Base-by-base conservation (phyloP, 2,797 vertebrate genomes). In the Aulostomus chinensis region DNA sequence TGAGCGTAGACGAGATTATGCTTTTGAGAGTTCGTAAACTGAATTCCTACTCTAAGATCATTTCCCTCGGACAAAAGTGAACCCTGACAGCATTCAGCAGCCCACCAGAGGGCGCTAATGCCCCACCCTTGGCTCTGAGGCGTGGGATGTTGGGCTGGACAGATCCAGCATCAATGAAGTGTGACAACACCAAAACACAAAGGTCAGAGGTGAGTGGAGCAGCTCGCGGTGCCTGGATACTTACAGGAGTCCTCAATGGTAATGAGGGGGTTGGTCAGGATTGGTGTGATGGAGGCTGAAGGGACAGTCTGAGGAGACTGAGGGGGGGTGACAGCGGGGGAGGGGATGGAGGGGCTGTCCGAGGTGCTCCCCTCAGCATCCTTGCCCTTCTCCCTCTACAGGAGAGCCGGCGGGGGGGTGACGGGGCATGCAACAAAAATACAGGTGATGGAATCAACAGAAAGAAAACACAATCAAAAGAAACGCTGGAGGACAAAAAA, bases 321-420 rank as follows among this genome's bases (percentile, higher is more conserved):
- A 71, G 86, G 90, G 87, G 91, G 89, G 76, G 86, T 83, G 0
- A 90, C 77, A 58, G 79, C 76, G 36, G 92, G 92, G 87, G 92
- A 91, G 48, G 55, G 83, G 69, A 83, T 35, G 10, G 83, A 89
- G 74, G 87, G 86, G 75, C 72, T 86, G 71, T 58, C 78, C 53
- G 84, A 77, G 60, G 67, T 28, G 21, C 73, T 29, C 60, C 60
- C 89, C 84, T 87, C 90, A 54, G 85, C 89, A 53, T 92, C 91
- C 78, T 90, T 92, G 82, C 90, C 93, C 86, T 91, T 93, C 86
- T 92, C 92, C 91, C 85, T 92, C 94, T 95, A 88, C 28, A 84
- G 73, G 71, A 85, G 58, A 61, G 76, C 72, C 79, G 10, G 38
- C 38, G 18, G 68, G 82, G 72, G 57, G 64, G 82, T 68, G 83